Evolutionary conservation across 1,140 invertebrate genomes (phyloP).

Genomic region (Drosophila tropicalis): DNA sequence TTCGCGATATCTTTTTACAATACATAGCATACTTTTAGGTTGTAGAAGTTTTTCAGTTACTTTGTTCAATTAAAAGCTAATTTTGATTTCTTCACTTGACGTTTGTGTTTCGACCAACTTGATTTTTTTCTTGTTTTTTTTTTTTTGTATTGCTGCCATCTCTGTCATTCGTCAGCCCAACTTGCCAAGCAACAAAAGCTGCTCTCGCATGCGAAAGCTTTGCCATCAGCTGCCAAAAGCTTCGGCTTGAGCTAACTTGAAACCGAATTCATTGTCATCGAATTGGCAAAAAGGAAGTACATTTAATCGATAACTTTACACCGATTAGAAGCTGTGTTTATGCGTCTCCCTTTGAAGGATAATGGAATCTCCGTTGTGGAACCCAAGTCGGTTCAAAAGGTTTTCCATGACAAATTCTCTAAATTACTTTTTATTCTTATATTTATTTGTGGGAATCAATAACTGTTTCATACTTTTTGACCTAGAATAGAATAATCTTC

Average conservation of each 20-base stretch:
- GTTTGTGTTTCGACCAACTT: background rate
- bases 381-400: too few relatives aligned
- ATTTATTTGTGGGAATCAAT: too few relatives aligned
- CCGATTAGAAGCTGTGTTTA: too few relatives aligned
- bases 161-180: background rate
- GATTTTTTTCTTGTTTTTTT: background rate
- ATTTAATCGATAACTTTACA: background rate
- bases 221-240: conserved; percentile 7
- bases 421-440: too few relatives aligned
- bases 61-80: conserved; percentile 10
- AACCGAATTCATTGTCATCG: background rate
- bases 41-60: background rate
- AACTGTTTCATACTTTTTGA: too few relatives aligned
- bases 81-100: conserved; percentile 11
- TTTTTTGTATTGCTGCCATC: background rate
- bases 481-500: too few relatives aligned
- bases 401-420: too few relatives aligned
- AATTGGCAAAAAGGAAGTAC: background rate
- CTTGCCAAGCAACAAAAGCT: conserved; percentile 6
- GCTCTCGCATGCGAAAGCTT: background rate
- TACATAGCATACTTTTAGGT: conserved; percentile 9
- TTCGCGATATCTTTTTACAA: background rate
- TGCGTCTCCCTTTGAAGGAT: too few relatives aligned
- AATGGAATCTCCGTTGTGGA: too few relatives aligned
- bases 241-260: background rate